phyloP scores from a whole-genome alignment of 2,888 invertebrate species.

The Netelia virgata region DNA sequence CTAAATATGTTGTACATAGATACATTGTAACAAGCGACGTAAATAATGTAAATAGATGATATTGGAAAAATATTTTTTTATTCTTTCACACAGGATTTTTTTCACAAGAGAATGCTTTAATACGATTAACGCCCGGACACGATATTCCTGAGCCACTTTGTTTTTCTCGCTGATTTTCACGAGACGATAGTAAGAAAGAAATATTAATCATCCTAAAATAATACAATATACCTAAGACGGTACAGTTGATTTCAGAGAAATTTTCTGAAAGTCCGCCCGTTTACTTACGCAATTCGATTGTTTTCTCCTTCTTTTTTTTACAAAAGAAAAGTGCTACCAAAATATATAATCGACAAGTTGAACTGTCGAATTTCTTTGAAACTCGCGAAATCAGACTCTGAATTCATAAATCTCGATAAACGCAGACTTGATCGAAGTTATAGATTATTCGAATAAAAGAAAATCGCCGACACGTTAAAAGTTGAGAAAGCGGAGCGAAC shows the following conservation, averaged over 20 bases:
- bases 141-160: conserved; percentile 35
- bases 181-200: conserved; percentile 15
- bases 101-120: conserved; percentile 41
- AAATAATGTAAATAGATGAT: conserved; percentile 1
- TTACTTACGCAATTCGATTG: background rate
- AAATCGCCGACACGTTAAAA: background rate
- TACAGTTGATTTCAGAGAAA: background rate
- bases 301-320: too few relatives aligned
- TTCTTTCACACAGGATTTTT: conserved; percentile 59
- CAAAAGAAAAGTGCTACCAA: background rate
- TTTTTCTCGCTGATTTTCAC: conserved; percentile 27
- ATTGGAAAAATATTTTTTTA: conserved; percentile 68
- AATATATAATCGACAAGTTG: background rate
- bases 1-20: too few relatives aligned
- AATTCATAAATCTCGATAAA: conserved; percentile 30
- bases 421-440: background rate
- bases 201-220: conserved; percentile 3
- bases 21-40: background rate
- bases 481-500: conserved; percentile 1
- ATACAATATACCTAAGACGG: conserved; percentile 13
- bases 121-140: conserved; percentile 39
- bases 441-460: conserved; percentile 39
- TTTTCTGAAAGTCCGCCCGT: background rate
- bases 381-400: background rate
- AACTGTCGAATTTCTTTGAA: background rate